phyloP scores from a whole-genome alignment of 1,140 invertebrate genomes.

The Dendroctonus ponderosae region DNA sequence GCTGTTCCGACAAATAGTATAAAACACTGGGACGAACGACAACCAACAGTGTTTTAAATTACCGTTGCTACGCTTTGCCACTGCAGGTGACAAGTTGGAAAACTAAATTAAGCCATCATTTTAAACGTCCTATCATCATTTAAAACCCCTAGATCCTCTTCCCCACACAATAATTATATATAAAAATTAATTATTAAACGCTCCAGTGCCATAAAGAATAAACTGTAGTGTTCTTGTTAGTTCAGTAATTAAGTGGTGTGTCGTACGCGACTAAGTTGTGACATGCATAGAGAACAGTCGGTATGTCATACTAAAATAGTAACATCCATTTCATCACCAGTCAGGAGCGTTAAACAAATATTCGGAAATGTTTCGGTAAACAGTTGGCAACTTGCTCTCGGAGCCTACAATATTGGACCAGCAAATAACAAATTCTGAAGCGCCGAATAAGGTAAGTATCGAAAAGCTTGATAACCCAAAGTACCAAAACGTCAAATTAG shows the following conservation, averaged over 20 bases:
- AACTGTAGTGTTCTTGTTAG: too few species aligned
- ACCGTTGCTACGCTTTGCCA: constrained; percentile 13
- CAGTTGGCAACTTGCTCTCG: not conserved
- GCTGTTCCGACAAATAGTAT: constrained; percentile 21
- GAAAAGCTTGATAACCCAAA: not conserved
- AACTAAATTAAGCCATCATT: constrained; percentile 29
- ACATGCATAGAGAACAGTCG: too few species aligned
- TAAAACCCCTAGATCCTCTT: not conserved
- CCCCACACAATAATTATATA: not conserved
- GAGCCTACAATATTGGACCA: not conserved
- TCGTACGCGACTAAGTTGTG: too few species aligned
- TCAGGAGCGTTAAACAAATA: constrained; percentile 1
- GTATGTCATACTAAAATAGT: too few species aligned
- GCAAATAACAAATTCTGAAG: constrained; percentile 1
- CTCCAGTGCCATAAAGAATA: not conserved
- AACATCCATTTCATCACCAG: not conserved
- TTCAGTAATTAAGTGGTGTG: too few species aligned
- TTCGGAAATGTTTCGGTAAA: too few species aligned
- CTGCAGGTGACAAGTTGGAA: constrained; percentile 28
- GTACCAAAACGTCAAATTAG: not conserved
- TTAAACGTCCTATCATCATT: not conserved
- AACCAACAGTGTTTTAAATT: constrained; percentile 29
- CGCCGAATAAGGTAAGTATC: not conserved
- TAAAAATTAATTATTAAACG: not conserved
- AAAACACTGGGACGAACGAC: constrained; percentile 28